A percentile compares a stretch with the other conserved stretches of the same genome.
These are phyloP conservation scores for Sphenopsis melanotis DNA, from an alignment of 2,797 vertebrate genomes.

Conservation along the genomic window DNA sequence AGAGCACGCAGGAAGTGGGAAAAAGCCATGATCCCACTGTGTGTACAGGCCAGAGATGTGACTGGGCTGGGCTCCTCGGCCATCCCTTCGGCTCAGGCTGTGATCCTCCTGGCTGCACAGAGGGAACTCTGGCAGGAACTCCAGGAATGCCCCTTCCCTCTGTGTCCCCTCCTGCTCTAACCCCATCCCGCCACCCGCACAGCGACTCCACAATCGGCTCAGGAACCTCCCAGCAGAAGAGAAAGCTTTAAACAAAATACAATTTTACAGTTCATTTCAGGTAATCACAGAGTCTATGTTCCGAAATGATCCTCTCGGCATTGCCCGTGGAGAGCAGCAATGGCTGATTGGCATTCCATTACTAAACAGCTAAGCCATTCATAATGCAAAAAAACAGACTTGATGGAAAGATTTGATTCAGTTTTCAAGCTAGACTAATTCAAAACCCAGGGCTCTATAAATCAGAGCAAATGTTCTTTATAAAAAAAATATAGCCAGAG, in stretches of 20 bases:
- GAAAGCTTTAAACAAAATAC: conserved; percentile 71
- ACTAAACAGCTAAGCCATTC: conserved; percentile 48
- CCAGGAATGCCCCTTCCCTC: neutral
- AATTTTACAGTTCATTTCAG: conserved; percentile 77
- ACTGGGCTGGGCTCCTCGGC: neutral
- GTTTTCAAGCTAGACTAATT: conserved; percentile 69
- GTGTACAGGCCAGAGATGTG: neutral
- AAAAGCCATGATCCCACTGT: neutral
- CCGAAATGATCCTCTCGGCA: conserved; percentile 48
- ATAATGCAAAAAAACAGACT: conserved; percentile 17
- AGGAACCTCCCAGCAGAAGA: neutral
- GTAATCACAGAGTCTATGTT: conserved; percentile 67
- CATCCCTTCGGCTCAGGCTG: neutral
- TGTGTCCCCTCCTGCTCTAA: neutral
- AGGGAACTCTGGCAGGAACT: neutral
- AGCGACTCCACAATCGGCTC: neutral
- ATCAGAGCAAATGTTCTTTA: conserved; percentile 71
- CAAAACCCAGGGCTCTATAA: conserved; percentile 62
- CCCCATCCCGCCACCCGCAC: rapidly evolving
- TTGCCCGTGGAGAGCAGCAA: conserved; percentile 39
- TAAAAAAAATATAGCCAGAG: conserved; percentile 59
- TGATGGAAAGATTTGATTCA: conserved; percentile 63
- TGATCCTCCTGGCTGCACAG: neutral
- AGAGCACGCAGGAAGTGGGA: neutral
- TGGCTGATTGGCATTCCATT: conserved; percentile 55